phyloP scores from a whole-genome alignment of 2,888 invertebrate species.

The Platycheirus rosarum region DNA sequence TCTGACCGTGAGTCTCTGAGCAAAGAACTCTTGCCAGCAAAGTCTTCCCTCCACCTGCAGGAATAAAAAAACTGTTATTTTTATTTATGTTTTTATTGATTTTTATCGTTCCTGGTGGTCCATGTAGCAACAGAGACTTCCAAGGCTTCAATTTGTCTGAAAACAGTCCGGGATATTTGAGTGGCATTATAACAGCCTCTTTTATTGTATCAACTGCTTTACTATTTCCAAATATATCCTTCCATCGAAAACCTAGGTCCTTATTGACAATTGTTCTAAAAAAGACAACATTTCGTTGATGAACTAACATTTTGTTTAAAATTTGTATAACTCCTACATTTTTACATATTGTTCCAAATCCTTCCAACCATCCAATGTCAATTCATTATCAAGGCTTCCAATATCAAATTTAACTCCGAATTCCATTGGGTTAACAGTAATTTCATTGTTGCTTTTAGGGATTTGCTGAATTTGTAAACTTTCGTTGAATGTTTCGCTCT shows the following conservation, averaged over 20 bases:
- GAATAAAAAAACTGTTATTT: background rate
- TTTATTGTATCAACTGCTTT: constrained; percentile 90
- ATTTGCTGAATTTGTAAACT: constrained; percentile 67
- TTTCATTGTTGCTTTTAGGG: constrained; percentile 52
- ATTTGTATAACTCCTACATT: constrained; percentile 14
- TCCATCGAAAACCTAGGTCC: constrained; percentile 89
- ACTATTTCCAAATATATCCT: constrained; percentile 90
- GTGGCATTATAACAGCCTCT: constrained; percentile 93
- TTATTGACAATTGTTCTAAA: constrained; percentile 58
- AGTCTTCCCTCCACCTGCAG: constrained; percentile 91
- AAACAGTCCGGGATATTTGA: constrained; percentile 89
- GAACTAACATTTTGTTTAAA: background rate
- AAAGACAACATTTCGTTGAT: too few relatives aligned
- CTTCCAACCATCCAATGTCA: constrained; percentile 40
- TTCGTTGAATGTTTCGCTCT: constrained; percentile 10
- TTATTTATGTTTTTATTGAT: too few relatives aligned
- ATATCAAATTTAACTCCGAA: constrained; percentile 49
- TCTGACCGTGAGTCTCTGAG: constrained; percentile 86
- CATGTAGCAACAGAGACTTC: constrained; percentile 89
- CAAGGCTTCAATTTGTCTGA: constrained; percentile 89
- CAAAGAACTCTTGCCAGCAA: constrained; percentile 94
- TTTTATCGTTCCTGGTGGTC: constrained; percentile 82
- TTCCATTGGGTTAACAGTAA: constrained; percentile 47
- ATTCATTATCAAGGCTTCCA: constrained; percentile 31
- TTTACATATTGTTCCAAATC: constrained; percentile 59